Evolutionary conservation across 2,888 invertebrate genomes (phyloP).

Genomic region (Tethea ocularis): DNA sequence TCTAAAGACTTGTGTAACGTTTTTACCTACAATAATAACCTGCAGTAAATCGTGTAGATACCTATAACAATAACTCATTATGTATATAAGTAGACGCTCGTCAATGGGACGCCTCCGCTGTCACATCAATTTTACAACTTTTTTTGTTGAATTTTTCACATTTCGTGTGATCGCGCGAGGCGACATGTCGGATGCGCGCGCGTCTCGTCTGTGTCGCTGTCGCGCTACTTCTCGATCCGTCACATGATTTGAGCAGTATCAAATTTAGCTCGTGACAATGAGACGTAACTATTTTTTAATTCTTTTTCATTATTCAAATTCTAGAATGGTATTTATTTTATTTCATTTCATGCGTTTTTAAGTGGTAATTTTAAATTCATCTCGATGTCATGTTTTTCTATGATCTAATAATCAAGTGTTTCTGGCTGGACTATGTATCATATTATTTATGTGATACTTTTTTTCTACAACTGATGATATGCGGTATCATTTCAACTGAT

Average conservation of each 20-base stretch:
- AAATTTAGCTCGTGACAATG: conserved; percentile 56
- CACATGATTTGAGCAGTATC: conserved; percentile 70
- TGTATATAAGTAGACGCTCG: conserved; percentile 38
- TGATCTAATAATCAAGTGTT: no score
- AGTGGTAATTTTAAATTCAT: not conserved
- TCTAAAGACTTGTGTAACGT: not conserved
- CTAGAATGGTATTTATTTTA: conserved; percentile 18
- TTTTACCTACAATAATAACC: not conserved
- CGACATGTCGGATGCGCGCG: conserved; percentile 32
- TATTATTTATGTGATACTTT: no score
- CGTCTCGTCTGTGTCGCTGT: conserved; percentile 41
- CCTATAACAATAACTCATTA: conserved; percentile 54
- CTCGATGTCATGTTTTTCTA: not conserved
- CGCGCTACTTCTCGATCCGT: conserved; percentile 64
- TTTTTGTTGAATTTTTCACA: conserved; percentile 34
- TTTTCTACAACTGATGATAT: no score
- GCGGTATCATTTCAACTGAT: no score
- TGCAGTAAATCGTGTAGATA: conserved; percentile 32
- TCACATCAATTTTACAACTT: conserved; percentile 25
- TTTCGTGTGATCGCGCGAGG: conserved; percentile 15
- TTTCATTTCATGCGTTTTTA: conserved; percentile 9
- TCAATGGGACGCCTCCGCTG: conserved; percentile 34
- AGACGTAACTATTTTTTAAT: conserved; percentile 26
- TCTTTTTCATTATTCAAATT: conserved; percentile 24
- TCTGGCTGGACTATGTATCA: no score